These are phyloP conservation scores for Lutjanus argentimaculatus DNA, from an alignment of 2,797 vertebrate genomes.

Conservation along the genomic window DNA sequence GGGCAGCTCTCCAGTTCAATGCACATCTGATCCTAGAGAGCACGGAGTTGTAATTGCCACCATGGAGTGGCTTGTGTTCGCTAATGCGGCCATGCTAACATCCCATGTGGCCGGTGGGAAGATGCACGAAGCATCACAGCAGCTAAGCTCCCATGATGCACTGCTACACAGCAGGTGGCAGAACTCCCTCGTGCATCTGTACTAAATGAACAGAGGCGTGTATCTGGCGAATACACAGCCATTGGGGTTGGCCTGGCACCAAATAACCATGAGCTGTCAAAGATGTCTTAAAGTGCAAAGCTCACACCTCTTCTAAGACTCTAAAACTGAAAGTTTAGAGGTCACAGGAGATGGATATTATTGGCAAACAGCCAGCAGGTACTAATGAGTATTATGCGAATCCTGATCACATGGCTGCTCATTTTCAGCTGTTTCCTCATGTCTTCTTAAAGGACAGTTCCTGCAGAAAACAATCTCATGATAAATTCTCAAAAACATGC, in stretches of 20 bases:
- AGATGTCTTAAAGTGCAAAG: not conserved
- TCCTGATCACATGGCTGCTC: not conserved
- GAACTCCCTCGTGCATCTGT: not conserved
- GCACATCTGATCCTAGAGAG: slow-evolving; percentile 29
- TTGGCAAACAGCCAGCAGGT: not conserved
- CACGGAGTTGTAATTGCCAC: slow-evolving; percentile 7
- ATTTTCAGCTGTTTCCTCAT: not conserved
- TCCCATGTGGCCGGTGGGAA: slow-evolving; percentile 8
- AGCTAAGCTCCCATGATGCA: slow-evolving; percentile 20
- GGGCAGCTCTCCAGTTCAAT: slow-evolving; percentile 19
- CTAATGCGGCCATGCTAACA: not conserved
- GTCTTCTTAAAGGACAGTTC: not conserved
- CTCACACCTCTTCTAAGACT: not conserved
- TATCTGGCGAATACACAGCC: not conserved
- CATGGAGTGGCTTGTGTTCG: slow-evolving; percentile 25
- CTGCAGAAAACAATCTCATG: not conserved
- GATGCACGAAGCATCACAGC: slow-evolving; percentile 19
- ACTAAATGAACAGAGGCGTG: not conserved
- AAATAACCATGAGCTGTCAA: not conserved
- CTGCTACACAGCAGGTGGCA: slow-evolving; percentile 26
- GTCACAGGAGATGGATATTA: not conserved
- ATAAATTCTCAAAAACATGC: not conserved
- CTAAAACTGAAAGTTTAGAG: not conserved
- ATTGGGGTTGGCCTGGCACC: not conserved
- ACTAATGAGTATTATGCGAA: not conserved